Base-by-base conservation (phyloP, 1,140 invertebrate genomes). In the Coboldia fuscipes region DNA sequence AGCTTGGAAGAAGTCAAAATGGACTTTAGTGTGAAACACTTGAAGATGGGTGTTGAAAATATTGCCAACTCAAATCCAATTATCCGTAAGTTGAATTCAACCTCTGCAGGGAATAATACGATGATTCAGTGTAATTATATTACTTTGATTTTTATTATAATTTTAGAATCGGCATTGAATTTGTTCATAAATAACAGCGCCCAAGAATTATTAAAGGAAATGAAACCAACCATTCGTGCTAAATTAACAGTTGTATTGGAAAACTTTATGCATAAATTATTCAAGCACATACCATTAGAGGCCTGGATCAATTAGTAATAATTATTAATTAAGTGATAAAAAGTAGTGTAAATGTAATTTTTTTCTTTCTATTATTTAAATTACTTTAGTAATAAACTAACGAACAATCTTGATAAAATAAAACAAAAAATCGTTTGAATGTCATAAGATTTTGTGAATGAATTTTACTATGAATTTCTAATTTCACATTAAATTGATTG, bases 181-280 rank as follows among this genome's bases (percentile, higher is more conserved):
- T 54, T 79, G n/a, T 82, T 84, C 51, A 84, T 84, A 48, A 84
- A 83, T 48, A 75, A 72, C 0, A 80, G 83, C 47, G 68, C 75
- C 1, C 78, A 83, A 45, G 79, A 82, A 40, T 54, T 83, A 7
- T 47, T 82, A 8, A 78, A 75, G 45, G 78, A 83, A 60, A 84
- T 84, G 79, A 84, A 84, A 51, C 79, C 79, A 0, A 72, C 77
- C 48, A 58, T 84, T 19, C 72, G 78, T 41, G 65, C 64, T 38
- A 81, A 84, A 47, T 56, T 84, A 2, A 63, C 78, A 4, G 60
- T 67, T 30, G 69, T 75, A 23, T 76, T 83, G 68, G 65, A 66
- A 9, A 61, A 65, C 30, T 83, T 82, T 45, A 65, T 81, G 14
- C 68, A 77, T 41, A 72, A 69, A 40, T 54, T 83, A 9, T 77